Evolutionary conservation across 2,797 vertebrate genomes (phyloP).

Genomic region (Tokudaia muenninki): DNA sequence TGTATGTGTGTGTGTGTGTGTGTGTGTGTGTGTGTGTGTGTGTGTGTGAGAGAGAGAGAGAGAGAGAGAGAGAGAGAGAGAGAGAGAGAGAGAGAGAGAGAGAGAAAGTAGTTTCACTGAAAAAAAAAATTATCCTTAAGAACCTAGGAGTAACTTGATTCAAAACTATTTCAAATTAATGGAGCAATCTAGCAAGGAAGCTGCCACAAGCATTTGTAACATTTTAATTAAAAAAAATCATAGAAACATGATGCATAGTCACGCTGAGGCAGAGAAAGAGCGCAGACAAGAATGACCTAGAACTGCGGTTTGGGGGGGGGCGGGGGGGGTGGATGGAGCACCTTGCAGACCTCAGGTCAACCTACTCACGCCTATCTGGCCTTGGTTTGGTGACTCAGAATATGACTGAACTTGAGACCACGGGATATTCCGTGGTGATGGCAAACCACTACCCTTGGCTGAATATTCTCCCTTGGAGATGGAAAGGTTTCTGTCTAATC

Average conservation of each 20-base stretch:
- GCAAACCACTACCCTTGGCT: no score
- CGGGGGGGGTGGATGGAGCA: no score
- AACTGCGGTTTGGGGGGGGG: conserved; percentile 77
- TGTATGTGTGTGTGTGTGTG: conserved; percentile 85
- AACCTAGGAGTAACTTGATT: conserved; percentile 93
- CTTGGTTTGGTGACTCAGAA: no score
- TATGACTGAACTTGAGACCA: no score
- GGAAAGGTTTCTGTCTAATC: no score
- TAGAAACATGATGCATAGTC: conserved; percentile 90
- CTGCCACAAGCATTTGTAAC: conserved; percentile 89
- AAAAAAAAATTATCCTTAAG: conserved; percentile 90
- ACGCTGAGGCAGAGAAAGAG: conserved; percentile 86
- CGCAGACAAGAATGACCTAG: conserved; percentile 90
- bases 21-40: conserved; percentile 81
- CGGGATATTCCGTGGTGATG: no score
- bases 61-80: no score
- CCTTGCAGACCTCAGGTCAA: no score
- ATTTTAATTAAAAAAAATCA: conserved; percentile 81
- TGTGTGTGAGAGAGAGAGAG: no score
- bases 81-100: neutral
- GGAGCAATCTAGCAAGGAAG: conserved; percentile 92
- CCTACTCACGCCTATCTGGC: no score
- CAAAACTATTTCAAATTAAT: conserved; percentile 96
- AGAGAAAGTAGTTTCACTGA: conserved; percentile 88
- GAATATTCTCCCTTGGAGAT: no score